These are phyloP conservation scores for Steinernema carpocapsae DNA, from an alignment of 2,888 invertebrate species.

Conservation along the genomic window DNA sequence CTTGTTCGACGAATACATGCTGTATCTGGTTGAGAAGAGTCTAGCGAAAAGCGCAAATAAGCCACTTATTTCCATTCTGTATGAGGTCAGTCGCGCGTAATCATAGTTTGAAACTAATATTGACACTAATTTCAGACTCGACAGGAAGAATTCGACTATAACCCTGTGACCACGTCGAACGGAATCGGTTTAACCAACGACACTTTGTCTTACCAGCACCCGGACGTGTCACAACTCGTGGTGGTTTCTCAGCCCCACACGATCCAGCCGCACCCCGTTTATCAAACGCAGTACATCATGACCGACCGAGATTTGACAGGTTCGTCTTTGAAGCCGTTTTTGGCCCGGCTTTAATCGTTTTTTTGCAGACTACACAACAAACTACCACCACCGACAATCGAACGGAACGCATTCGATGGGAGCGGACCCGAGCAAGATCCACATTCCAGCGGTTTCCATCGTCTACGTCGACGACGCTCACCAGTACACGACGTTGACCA, in stretches of 20 bases:
- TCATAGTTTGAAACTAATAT: neutral
- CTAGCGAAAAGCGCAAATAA: conserved; percentile 87
- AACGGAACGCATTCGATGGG: too few species aligned
- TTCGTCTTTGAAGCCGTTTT: neutral
- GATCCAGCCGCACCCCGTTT: conserved; percentile 19
- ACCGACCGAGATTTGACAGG: conserved; percentile 12
- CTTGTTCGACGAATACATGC: conserved; percentile 98
- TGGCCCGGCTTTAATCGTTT: neutral
- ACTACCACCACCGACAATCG: neutral
- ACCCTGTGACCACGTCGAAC: neutral
- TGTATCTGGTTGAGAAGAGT: conserved; percentile 94
- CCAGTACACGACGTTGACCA: conserved; percentile 29
- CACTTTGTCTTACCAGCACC: conserved; percentile 3
- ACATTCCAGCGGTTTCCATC: conserved; percentile 25
- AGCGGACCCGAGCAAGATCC: neutral
- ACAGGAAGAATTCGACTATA: conserved; percentile 22
- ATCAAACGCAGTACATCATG: conserved; percentile 29
- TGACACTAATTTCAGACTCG: neutral
- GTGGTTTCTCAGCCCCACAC: conserved; percentile 11
- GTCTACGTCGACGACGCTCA: conserved; percentile 28
- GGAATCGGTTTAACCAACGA: conserved; percentile 11
- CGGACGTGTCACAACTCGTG: conserved; percentile 6
- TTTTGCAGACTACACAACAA: neutral
- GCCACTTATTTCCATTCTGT: conserved; percentile 92
- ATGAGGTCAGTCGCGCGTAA: conserved; percentile 45